Evolutionary conservation across 2,888 invertebrate species (phyloP), one percentile per base, ranked within the genome.

Genomic region (Nephrotoma guestfalica): DNA sequence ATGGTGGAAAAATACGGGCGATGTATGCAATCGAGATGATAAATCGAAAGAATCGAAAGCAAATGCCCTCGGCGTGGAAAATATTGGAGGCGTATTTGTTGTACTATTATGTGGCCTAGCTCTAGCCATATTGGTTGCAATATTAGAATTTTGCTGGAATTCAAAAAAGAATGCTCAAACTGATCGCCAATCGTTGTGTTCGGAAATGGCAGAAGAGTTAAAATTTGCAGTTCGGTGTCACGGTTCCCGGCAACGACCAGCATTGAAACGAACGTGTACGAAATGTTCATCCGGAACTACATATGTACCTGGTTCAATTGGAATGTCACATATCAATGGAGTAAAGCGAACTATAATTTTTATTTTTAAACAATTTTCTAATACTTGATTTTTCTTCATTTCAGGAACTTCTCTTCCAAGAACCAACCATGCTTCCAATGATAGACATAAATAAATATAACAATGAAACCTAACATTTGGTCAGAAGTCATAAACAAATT

Each of bases 1-100:
- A 91, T 99, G 99, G 99, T 99, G 99, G 99, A 97, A 98, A 92
- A 97, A 97, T 90, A 97, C 97, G 0, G 97, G 97, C 0, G 97
- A 97, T 89, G 96, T 96, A 0, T 98, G 98, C 90, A 96, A 96
- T 89, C 93, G 97, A 86, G 96, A 97, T 88, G 96, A 96, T 89
- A 95, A 95, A 90, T 96, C 96, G 89, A 98, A 96, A 89, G 97
- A 98, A 89, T 96, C 97, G 87, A 98, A 98, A 91, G 98, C 98
- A 0, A 98, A 96, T 90, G 97, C 98, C 0, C 92, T 99, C 13
- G 98, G 98, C 4, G 90, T 92, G 0, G 96, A 96, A 91, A 97
- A 97, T 92, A 95, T 96, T 88, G 96, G 97, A 88, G 99, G 99
- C 1, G 98, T 99, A 0, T 99, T 99, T 91, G 98, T 99, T 43